Evolutionary conservation across 2,113 vertebrate species (phyloP), one percentile per base, ranked within the genome.

Genomic region (Chaetops frenatus): DNA sequence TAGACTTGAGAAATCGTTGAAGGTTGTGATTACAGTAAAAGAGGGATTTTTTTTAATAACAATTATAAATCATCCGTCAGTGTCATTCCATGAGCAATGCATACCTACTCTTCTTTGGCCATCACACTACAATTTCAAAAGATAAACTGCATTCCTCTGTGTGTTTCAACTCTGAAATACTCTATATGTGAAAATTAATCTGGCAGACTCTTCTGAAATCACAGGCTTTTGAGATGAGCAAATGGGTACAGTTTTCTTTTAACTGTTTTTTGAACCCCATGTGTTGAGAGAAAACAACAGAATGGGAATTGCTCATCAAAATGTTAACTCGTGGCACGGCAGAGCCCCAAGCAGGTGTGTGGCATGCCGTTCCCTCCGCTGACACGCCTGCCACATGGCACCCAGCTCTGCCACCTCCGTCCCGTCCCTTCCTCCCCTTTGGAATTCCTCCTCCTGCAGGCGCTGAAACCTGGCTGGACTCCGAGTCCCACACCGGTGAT

Each of bases 251-350:
- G 97, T 98, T 98, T 98, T 97, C 97, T 98, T 98, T 93, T 98
- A 98, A 98, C 97, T 98, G 97, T 98, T 98, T 98, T 96, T 98
- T 98, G 98, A 98, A 98, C 98, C 98, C 98, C 98, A 98, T 98
- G 98, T 98, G 98, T 98, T 98, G 97, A 98, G 96, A 97, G 97
- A 98, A 98, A 98, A 98, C 98, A 98, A 98, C 98, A 98, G 98
- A 98, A 98, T 97, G 97, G 98, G 97, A 98, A 98, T 98, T 98
- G 98, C 97, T 98, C 97, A 98, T 98, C 98, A 98, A 98, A 98
- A 98, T 98, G 97, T 97, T 98, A 98, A 98, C 97, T 98, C 97
- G 98, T 98, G 97, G 97, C 97, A 97, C 57, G 35, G 97, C 96
- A 95, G 91, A 97, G 97, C 96, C 97, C 97, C 96, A 98, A 97